Conservation (phyloP, 1,140 invertebrate species). For the Calephelis virginiensis region DNA sequence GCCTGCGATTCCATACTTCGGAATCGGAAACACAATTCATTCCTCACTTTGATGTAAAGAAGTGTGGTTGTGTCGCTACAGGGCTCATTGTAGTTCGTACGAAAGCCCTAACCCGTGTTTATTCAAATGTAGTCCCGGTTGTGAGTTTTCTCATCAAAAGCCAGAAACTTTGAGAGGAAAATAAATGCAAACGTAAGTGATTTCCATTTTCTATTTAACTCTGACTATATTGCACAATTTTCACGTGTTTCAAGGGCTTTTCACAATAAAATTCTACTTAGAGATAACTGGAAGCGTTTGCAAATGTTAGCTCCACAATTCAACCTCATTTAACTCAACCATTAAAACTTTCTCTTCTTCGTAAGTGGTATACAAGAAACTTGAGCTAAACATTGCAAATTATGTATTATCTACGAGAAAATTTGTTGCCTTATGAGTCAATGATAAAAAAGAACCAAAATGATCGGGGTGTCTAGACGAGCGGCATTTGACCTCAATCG, state of each 20-base stretch:
- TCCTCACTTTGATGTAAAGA: slow-evolving; percentile 67
- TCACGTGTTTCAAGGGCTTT: slow-evolving; percentile 37
- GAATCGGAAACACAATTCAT: slow-evolving; percentile 30
- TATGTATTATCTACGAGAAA: neutral
- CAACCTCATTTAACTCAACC: neutral
- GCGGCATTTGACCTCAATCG: slow-evolving; percentile 62
- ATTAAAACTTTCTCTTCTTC: slow-evolving; percentile 29
- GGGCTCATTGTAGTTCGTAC: slow-evolving; percentile 74
- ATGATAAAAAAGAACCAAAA: slow-evolving; percentile 1
- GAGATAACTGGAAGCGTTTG: slow-evolving; percentile 12
- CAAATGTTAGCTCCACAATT: slow-evolving; percentile 5
- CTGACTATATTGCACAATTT: slow-evolving; percentile 55
- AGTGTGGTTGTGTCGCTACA: slow-evolving; percentile 63
- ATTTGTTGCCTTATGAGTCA: too few relatives aligned
- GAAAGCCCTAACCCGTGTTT: slow-evolving; percentile 70
- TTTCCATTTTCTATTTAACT: slow-evolving; percentile 34
- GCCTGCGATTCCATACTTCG: slow-evolving; percentile 30
- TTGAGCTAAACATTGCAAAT: neutral
- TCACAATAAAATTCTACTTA: slow-evolving; percentile 25
- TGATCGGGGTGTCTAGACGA: slow-evolving; percentile 41
- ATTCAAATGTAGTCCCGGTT: slow-evolving; percentile 75
- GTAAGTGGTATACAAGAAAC: neutral
- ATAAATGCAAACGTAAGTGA: slow-evolving; percentile 70
- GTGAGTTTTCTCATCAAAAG: slow-evolving; percentile 50
- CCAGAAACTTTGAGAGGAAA: slow-evolving; percentile 64